Conservation (phyloP, 2,113 vertebrate species). For the Istiophorus platypterus region DNA sequence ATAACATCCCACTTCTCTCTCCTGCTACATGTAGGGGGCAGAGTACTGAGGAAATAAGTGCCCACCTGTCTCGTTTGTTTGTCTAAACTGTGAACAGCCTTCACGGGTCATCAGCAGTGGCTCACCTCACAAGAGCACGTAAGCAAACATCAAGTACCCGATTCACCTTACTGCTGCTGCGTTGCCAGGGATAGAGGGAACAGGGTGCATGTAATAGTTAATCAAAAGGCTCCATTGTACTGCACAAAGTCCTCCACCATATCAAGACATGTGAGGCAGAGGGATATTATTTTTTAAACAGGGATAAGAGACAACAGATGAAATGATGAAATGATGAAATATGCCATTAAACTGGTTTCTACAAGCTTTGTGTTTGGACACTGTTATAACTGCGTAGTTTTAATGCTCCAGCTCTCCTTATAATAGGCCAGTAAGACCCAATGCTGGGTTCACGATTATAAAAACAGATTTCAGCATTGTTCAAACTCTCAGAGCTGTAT, state of each 20-base stretch:
- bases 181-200: constrained; percentile 4
- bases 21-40: not conserved
- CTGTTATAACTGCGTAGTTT: not conserved
- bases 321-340: too few relatives aligned
- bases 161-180: constrained; percentile 13
- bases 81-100: not conserved
- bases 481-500: not conserved
- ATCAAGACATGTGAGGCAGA: not conserved
- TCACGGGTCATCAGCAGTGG: constrained; percentile 43
- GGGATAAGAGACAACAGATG: not conserved
- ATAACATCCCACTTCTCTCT: not conserved
- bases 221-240: constrained; percentile 1
- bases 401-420: too few relatives aligned
- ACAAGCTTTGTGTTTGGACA: not conserved
- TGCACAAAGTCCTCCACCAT: not conserved
- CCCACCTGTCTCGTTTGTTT: not conserved
- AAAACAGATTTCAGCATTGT: not conserved
- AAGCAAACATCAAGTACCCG: constrained; percentile 57
- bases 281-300: not conserved
- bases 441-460: too few relatives aligned
- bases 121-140: constrained; percentile 36
- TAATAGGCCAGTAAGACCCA: too few relatives aligned
- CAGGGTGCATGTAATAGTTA: constrained; percentile 35
- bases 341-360: constrained; percentile 20
- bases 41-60: constrained; percentile 13